These are phyloP conservation scores for Gasteruption jaculator DNA, from an alignment of 2,888 invertebrate species.

Conservation along the genomic window DNA sequence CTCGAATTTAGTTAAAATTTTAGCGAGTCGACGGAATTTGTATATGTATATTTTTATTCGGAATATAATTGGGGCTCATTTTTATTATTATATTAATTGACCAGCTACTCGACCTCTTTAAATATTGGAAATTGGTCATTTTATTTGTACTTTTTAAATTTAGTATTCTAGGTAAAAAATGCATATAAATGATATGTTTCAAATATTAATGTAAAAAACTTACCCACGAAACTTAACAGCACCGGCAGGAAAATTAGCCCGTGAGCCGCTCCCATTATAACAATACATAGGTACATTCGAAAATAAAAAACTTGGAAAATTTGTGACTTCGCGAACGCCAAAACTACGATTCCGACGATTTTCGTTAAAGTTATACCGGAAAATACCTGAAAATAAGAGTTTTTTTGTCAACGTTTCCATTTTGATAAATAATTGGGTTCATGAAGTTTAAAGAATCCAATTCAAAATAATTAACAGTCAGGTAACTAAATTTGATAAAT, in stretches of 20 bases:
- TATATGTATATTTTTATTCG: background rate
- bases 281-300: constrained; percentile 92
- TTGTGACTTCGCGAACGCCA: constrained; percentile 90
- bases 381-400: constrained; percentile 61
- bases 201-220: constrained; percentile 13
- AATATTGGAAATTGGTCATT: background rate
- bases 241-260: constrained; percentile 91
- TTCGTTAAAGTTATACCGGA: constrained; percentile 95
- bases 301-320: constrained; percentile 92
- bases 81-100: background rate
- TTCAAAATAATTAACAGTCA: too few species aligned
- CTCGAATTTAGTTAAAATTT: too few species aligned
- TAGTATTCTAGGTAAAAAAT: constrained; percentile 6
- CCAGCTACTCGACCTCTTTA: background rate
- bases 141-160: constrained; percentile 24
- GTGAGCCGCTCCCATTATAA: constrained; percentile 85
- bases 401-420: background rate
- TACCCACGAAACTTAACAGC: constrained; percentile 74
- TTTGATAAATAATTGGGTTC: background rate
- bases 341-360: constrained; percentile 81
- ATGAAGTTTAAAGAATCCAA: too few species aligned
- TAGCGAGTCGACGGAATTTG: too few species aligned
- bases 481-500: too few species aligned
- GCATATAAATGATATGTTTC: constrained; percentile 1
- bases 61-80: background rate